Conservation (phyloP, 2,888 invertebrate species). For the Magallana nippona region DNA sequence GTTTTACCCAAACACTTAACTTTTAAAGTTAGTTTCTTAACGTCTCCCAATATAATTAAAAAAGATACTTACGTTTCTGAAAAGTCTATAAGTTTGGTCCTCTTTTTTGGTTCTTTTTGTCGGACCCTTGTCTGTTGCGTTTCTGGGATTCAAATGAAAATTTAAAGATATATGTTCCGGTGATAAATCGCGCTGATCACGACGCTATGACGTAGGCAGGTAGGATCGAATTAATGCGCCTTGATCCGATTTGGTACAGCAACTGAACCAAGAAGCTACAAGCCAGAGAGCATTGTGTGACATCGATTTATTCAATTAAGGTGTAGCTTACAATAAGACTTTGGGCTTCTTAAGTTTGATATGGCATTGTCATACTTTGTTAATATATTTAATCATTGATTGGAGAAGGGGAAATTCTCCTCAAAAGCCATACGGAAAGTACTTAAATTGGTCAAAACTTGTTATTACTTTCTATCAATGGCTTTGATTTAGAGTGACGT, state of each 20-base stretch:
- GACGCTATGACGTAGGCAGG: slow-evolving; percentile 14
- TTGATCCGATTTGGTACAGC: slow-evolving; percentile 27
- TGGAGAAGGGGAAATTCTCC: background rate
- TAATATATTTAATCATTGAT: background rate
- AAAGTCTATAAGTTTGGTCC: background rate
- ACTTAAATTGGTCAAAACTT: too few relatives aligned
- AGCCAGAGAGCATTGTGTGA: slow-evolving; percentile 2
- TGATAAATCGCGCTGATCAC: slow-evolving; percentile 29
- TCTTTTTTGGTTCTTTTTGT: background rate
- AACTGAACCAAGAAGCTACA: slow-evolving; percentile 18
- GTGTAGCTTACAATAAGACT: slow-evolving; percentile 8
- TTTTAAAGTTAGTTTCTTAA: too few relatives aligned
- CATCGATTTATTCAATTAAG: slow-evolving; percentile 32
- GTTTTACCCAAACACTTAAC: too few relatives aligned
- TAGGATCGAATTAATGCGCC: slow-evolving; percentile 29
- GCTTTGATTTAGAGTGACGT: too few relatives aligned
- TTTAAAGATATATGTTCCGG: slow-evolving; percentile 32
- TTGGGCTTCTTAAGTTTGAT: slow-evolving; percentile 1
- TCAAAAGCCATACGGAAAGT: background rate
- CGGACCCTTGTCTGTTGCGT: background rate
- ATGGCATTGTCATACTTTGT: slow-evolving; percentile 2
- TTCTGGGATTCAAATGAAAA: slow-evolving; percentile 29
- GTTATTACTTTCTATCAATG: too few relatives aligned
- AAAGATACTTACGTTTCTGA: background rate
- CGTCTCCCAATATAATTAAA: background rate